Evolutionary conservation across 1,140 invertebrate species (phyloP).

Genomic region (Heterodera schachtii): DNA sequence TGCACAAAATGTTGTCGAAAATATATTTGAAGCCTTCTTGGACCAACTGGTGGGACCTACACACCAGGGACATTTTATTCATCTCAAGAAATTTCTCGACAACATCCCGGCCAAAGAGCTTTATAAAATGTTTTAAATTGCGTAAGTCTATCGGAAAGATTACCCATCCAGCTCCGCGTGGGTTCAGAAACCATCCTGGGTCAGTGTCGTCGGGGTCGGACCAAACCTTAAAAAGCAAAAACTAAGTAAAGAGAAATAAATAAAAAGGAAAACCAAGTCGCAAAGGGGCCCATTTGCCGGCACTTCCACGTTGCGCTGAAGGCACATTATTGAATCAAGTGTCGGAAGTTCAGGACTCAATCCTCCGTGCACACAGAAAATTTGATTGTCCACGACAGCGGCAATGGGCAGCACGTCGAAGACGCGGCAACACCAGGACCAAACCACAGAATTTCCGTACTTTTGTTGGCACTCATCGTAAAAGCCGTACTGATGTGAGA

Average conservation of each 20-base stretch:
- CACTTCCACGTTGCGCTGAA: slow-evolving; percentile 59
- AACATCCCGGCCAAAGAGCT: slow-evolving; percentile 51
- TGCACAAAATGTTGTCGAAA: slow-evolving; percentile 90
- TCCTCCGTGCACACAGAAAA: slow-evolving; percentile 63
- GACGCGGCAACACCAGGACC: slow-evolving; percentile 59
- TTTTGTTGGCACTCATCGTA: slow-evolving; percentile 66
- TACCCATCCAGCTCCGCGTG: slow-evolving; percentile 83
- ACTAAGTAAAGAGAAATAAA: neutral
- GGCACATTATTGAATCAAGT: slow-evolving; percentile 48
- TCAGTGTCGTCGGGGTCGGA: slow-evolving; percentile 94
- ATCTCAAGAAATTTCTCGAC: slow-evolving; percentile 78
- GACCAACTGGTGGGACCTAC: slow-evolving; percentile 92
- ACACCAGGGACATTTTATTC: slow-evolving; percentile 91
- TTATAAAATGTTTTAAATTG: slow-evolving; percentile 30
- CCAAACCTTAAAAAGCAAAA: slow-evolving; percentile 74
- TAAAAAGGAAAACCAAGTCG: slow-evolving; percentile 68
- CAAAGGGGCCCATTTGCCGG: slow-evolving; percentile 58
- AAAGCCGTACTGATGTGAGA: slow-evolving; percentile 78
- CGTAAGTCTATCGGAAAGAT: neutral
- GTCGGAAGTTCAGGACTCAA: slow-evolving; percentile 59
- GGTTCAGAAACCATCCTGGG: slow-evolving; percentile 81
- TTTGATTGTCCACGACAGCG: slow-evolving; percentile 60
- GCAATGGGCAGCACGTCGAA: slow-evolving; percentile 63
- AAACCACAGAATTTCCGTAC: slow-evolving; percentile 65
- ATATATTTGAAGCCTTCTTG: slow-evolving; percentile 95